Conservation (phyloP, 2,113 vertebrate species). For the Percina caprodes region DNA sequence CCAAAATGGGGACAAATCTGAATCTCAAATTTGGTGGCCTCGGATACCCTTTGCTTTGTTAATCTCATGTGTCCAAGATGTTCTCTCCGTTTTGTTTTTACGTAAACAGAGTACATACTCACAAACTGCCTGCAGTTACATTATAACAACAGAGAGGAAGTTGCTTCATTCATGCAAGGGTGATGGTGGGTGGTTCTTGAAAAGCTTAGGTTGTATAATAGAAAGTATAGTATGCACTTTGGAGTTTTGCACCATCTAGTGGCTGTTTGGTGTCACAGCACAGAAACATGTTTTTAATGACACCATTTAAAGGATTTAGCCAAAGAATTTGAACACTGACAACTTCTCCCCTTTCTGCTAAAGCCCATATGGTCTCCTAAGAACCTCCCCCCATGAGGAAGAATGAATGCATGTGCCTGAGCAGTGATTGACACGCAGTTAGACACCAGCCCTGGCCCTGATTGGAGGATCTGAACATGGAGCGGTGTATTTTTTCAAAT, state of each 20-base stretch:
- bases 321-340: too few species aligned
- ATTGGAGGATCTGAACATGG: too few species aligned
- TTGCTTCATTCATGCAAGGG: conserved; percentile 10
- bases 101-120: neutral
- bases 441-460: too few species aligned
- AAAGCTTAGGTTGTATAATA: conserved; percentile 34
- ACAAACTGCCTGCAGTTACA: conserved; percentile 9
- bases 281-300: neutral
- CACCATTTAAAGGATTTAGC: neutral
- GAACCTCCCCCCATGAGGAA: too few species aligned
- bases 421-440: too few species aligned
- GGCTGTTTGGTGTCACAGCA: conserved; percentile 37
- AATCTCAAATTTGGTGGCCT: conserved; percentile 10
- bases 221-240: neutral
- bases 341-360: too few species aligned
- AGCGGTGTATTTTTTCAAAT: too few species aligned
- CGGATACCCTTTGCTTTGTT: neutral
- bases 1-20: conserved; percentile 35
- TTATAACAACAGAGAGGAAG: conserved; percentile 36
- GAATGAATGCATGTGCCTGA: too few species aligned
- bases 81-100: neutral
- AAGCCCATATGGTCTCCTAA: too few species aligned
- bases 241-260: conserved; percentile 67
- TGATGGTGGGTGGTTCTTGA: conserved; percentile 45
- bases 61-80: neutral